Percentiles rank a stretch among this genome's conserved stretches.
These are phyloP conservation scores for Anthopleura xanthogrammica DNA, from an alignment of 92 coral and sea anemone genomes.

Conservation along the genomic window DNA sequence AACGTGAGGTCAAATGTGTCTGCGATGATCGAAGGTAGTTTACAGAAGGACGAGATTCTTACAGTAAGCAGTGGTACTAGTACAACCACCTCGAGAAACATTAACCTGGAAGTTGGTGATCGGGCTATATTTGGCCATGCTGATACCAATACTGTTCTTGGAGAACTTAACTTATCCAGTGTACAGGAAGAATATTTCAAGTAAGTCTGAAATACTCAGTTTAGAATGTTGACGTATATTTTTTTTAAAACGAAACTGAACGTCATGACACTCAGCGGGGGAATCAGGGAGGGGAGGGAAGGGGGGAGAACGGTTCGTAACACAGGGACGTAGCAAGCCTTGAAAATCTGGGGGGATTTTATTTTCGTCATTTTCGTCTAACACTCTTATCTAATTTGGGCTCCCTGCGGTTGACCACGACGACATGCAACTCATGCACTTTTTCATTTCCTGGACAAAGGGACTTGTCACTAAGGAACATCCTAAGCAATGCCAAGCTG, in stretches of 20 bases:
- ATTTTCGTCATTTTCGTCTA: too few species aligned
- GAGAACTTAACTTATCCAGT: constrained; percentile 25
- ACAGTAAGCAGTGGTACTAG: neutral
- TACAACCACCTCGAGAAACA: neutral
- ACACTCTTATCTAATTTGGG: too few species aligned
- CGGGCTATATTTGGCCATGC: neutral
- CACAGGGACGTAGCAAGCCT: too few species aligned
- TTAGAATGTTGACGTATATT: too few species aligned
- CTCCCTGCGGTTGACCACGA: too few species aligned
- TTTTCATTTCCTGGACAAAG: neutral
- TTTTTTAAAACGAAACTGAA: too few species aligned
- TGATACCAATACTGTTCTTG: neutral
- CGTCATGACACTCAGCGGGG: too few species aligned
- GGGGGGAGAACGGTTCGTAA: too few species aligned
- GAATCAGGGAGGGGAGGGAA: too few species aligned
- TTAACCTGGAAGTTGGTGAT: constrained; percentile 9
- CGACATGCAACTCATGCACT: too few species aligned
- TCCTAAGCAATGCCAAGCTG: constrained; percentile 13
- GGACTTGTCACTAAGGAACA: constrained; percentile 13
- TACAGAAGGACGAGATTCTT: constrained; percentile 8
- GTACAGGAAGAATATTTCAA: constrained; percentile 33
- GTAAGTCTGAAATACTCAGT: neutral
- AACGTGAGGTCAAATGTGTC: neutral
- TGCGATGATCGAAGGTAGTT: neutral
- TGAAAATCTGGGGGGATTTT: too few species aligned